Base-by-base conservation (phyloP, 1,140 invertebrate species). In the Phymastichus coffea region DNA sequence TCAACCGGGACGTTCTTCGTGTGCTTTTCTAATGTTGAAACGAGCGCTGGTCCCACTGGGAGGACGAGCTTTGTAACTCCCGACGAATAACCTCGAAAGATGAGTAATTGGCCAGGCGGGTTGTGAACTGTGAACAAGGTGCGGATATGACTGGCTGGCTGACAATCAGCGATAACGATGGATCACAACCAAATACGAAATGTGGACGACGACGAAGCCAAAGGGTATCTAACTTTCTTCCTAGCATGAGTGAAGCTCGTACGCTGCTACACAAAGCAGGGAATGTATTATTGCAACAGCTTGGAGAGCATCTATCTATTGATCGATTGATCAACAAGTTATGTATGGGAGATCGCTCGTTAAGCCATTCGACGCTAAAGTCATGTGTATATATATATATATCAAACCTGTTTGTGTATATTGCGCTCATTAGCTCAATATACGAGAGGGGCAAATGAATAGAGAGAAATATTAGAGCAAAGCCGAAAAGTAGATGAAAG, bases 111-210 rank as follows among this genome's bases (percentile, higher is more conserved):
- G n/a, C n/a, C n/a, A n/a, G n/a, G n/a, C n/a, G n/a, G n/a, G n/a
- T n/a, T n/a, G n/a, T n/a, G n/a, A n/a, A n/a, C n/a, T n/a, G n/a
- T n/a, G n/a, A n/a, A n/a, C n/a, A n/a, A n/a, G n/a, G n/a, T n/a
- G n/a, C n/a, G n/a, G n/a, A n/a, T n/a, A n/a, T n/a, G n/a, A n/a
- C n/a, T n/a, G n/a, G n/a, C n/a, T n/a, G 48, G 57, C 57, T 52
- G 48, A 59, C 48, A 58, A 58, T 59, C 48, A 59, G n/a, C 28
- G 23, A 49, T 38, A 38, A 51, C 48, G 57, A 59, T 52, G 26
- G 20, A 38, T 59, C 40, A 23, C 26, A 37, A 59, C 20, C 20
- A 30, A 58, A 46, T 4, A 44, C n/a, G n/a, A n/a, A n/a, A n/a
- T n/a, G n/a, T n/a, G n/a, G n/a, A 52, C 20, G 10, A 57, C 20